Evolutionary conservation across 30 jellyfish, hydroid and myxozoan genomes (phyloP).

Genomic region (Pelagia noctiluca): DNA sequence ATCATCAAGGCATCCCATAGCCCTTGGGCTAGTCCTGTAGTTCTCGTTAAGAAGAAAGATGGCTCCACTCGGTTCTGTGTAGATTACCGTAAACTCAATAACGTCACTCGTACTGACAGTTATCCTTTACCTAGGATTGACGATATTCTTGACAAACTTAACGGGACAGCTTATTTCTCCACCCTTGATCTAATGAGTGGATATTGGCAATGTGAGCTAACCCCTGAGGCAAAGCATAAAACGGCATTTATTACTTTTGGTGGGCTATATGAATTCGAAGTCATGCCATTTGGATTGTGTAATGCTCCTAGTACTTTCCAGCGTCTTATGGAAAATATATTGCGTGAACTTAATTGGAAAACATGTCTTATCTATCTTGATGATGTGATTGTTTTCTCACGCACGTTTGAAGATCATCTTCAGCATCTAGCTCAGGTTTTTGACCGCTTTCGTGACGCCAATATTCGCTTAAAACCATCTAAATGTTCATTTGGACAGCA

Average conservation of each 20-base stretch:
- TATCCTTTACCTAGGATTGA: constrained; percentile 50
- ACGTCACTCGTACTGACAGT: constrained; percentile 46
- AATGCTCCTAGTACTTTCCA: constrained; percentile 69
- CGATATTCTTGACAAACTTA: constrained; percentile 42
- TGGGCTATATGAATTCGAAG: constrained; percentile 55
- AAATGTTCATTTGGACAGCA: neutral
- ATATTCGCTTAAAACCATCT: neutral
- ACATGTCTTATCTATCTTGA: constrained; percentile 62
- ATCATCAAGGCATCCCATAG: constrained; percentile 9
- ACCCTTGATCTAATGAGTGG: constrained; percentile 67
- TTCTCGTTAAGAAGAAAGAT: constrained; percentile 52
- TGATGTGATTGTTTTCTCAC: constrained; percentile 51
- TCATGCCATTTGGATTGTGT: constrained; percentile 74
- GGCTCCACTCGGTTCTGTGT: constrained; percentile 60
- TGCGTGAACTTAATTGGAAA: constrained; percentile 51
- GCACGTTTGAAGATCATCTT: constrained; percentile 60
- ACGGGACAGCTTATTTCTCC: constrained; percentile 44
- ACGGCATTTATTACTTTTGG: constrained; percentile 50
- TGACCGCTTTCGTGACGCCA: neutral
- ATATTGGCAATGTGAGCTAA: constrained; percentile 69
- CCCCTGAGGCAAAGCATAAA: constrained; percentile 44
- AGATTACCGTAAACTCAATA: constrained; percentile 44
- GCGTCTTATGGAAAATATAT: constrained; percentile 60
- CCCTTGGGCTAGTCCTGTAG: constrained; percentile 68
- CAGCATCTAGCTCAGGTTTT: constrained; percentile 31